Evolutionary conservation across 2,888 invertebrate species (phyloP).

Genomic region (Phania funesta): DNA sequence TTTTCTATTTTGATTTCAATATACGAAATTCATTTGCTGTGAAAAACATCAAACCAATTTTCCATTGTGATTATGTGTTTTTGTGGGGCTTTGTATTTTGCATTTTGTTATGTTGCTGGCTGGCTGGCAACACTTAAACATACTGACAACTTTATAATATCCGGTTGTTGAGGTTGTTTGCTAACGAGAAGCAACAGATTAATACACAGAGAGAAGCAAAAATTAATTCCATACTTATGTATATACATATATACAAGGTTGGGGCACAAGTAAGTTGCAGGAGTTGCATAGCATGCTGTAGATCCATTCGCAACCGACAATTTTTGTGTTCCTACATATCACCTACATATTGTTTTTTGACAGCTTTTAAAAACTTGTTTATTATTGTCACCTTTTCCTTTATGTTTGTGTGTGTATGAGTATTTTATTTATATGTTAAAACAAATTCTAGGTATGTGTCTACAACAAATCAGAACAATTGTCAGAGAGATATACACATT

Average conservation of each 20-base stretch:
- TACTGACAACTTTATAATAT: conserved; percentile 60
- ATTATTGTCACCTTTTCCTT: no score
- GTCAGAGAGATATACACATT: neutral
- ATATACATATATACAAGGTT: neutral
- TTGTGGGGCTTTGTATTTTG: conserved; percentile 36
- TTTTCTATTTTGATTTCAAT: neutral
- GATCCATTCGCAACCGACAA: no score
- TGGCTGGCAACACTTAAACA: conserved; percentile 37
- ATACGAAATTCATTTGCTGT: conserved; percentile 16
- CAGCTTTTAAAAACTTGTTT: no score
- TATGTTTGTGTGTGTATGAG: no score
- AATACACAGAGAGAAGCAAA: neutral
- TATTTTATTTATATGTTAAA: no score
- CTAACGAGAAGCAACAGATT: conserved; percentile 48
- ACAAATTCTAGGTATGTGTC: no score
- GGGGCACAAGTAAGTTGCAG: neutral
- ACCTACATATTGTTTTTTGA: no score
- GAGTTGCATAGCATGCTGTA: no score
- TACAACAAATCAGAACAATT: neutral
- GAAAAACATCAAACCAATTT: conserved; percentile 39
- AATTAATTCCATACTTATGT: neutral
- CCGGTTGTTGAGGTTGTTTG: conserved; percentile 48
- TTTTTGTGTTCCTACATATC: no score
- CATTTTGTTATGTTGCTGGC: neutral
- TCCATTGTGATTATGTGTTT: neutral